These are phyloP conservation scores for Patiria pectinifera DNA, from an alignment of 53 echinoderm and acorn worm genomes.

Conservation along the genomic window DNA sequence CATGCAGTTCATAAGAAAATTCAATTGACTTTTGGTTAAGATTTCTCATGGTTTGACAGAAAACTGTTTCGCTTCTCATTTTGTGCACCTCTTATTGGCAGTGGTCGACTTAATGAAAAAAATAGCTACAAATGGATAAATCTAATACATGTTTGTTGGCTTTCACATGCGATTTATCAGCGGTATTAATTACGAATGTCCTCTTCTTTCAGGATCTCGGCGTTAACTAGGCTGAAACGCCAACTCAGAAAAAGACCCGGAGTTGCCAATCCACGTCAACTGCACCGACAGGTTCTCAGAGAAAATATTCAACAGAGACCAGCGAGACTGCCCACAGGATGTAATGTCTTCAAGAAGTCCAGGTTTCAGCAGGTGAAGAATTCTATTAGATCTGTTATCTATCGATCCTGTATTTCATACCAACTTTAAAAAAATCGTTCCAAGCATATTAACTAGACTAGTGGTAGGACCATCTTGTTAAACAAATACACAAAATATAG, in stretches of 20 bases:
- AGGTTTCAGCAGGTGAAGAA: no score
- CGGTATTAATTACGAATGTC: background rate
- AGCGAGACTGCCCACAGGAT: conserved; percentile 1
- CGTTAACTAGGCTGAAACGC: background rate
- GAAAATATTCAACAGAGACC: background rate
- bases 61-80: background rate
- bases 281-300: background rate
- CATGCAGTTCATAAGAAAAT: background rate
- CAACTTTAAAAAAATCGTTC: no score
- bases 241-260: no score
- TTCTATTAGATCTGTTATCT: background rate
- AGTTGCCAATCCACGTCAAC: background rate
- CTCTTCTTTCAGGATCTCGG: conserved; percentile 21
- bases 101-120: background rate
- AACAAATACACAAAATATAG: no score
- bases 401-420: no score
- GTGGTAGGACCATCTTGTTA: no score
- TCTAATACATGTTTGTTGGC: background rate
- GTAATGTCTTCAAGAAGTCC: no score
- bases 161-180: background rate
- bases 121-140: background rate
- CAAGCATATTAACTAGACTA: no score
- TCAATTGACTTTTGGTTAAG: background rate
- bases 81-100: no score
- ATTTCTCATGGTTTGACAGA: background rate